Evolutionary conservation across 2,888 invertebrate genomes (phyloP).

Genomic region (Hesperia comma): DNA sequence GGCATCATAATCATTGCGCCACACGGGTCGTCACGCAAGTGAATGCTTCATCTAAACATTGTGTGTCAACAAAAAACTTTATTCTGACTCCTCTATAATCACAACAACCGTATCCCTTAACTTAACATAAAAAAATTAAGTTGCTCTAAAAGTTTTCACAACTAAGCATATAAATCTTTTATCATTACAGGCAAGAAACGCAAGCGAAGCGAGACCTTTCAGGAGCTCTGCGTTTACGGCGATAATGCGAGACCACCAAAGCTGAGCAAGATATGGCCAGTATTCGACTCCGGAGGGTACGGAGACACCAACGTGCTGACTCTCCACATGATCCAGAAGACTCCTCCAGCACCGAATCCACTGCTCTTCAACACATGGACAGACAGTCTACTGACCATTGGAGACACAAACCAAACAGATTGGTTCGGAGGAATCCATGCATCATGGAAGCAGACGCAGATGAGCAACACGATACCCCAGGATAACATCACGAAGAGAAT

Average conservation of each 20-base stretch:
- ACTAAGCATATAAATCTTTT: constrained; percentile 8
- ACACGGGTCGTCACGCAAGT: too few relatives aligned
- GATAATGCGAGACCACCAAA: constrained; percentile 67
- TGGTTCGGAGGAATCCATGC: constrained; percentile 67
- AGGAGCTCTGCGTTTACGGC: constrained; percentile 64
- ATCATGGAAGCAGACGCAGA: constrained; percentile 66
- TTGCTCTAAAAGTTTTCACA: too few relatives aligned
- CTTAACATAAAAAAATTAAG: too few relatives aligned
- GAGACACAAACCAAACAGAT: constrained; percentile 54
- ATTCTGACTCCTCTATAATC: too few relatives aligned
- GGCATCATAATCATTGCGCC: too few relatives aligned
- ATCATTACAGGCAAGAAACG: constrained; percentile 71
- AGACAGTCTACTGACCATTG: constrained; percentile 44
- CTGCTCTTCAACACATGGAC: constrained; percentile 56
- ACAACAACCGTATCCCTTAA: too few relatives aligned
- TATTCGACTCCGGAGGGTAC: constrained; percentile 80
- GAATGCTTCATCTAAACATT: too few relatives aligned
- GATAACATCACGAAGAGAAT: constrained; percentile 70
- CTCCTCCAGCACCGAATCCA: constrained; percentile 57
- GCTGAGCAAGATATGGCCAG: constrained; percentile 77
- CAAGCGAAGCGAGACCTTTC: constrained; percentile 63
- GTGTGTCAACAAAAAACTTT: too few relatives aligned
- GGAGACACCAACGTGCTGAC: constrained; percentile 60
- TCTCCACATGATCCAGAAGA: constrained; percentile 58
- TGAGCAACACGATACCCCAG: constrained; percentile 58